phyloP scores from a whole-genome alignment of 2,113 vertebrate genomes.

The Marcusenius ussheri region DNA sequence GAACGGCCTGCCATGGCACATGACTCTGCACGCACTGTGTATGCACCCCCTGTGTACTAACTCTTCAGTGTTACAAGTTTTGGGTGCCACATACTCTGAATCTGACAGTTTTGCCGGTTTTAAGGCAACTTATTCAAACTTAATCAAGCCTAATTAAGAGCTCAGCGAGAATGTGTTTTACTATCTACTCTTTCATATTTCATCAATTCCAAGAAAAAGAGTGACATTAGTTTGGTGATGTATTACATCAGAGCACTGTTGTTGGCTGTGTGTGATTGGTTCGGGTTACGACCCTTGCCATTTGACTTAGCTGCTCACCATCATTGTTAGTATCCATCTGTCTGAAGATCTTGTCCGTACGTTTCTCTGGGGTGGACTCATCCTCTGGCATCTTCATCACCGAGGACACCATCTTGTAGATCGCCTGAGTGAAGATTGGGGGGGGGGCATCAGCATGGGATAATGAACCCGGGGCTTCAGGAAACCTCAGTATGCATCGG shows the following conservation, averaged over 20 bases:
- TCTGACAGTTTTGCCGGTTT: background rate
- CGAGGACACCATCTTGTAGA: constrained; percentile 25
- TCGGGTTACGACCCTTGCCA: background rate
- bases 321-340: constrained; percentile 84
- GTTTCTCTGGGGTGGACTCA: constrained; percentile 62
- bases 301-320: constrained; percentile 51
- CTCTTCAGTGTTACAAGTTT: background rate
- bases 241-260: background rate
- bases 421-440: constrained; percentile 10
- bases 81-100: background rate
- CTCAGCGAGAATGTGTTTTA: background rate
- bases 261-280: background rate
- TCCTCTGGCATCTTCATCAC: constrained; percentile 50
- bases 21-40: background rate
- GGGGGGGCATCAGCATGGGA: background rate
- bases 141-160: background rate
- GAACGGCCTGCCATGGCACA: background rate
- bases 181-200: background rate
- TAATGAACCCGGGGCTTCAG: background rate
- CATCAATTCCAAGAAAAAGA: background rate
- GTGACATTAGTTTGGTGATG: background rate
- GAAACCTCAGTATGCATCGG: background rate
- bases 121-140: background rate
- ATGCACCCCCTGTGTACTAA: background rate
- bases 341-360: constrained; percentile 80